Conservation (phyloP, 1,140 invertebrate species). For the Adelges cooleyi region DNA sequence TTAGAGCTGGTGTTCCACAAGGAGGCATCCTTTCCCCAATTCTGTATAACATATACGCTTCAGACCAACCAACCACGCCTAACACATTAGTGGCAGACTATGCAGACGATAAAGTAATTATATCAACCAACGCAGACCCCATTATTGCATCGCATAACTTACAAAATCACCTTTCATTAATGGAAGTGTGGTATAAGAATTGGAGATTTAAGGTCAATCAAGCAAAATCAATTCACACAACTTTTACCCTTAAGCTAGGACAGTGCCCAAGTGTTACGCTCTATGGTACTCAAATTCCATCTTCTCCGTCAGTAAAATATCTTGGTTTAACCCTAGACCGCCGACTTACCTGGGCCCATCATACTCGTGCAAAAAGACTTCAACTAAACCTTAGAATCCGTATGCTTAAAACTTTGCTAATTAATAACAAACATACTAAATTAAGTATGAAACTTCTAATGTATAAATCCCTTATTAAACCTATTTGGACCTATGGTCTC, state of each 20-base stretch:
- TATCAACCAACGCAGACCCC: background rate
- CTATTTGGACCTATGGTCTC: constrained; percentile 36
- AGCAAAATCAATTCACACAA: constrained; percentile 34
- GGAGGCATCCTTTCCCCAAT: background rate
- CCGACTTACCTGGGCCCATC: constrained; percentile 2
- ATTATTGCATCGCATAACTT: constrained; percentile 30
- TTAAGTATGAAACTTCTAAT: constrained; percentile 35
- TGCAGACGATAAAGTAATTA: constrained; percentile 25
- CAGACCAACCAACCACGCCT: background rate
- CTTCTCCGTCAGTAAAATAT: background rate
- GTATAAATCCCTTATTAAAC: constrained; percentile 35
- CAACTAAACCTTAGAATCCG: constrained; percentile 1
- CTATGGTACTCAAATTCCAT: background rate
- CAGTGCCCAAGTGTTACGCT: background rate
- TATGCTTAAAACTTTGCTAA: background rate
- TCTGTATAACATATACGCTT: background rate
- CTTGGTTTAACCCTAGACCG: background rate
- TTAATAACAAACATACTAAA: constrained; percentile 32
- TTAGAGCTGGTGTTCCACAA: constrained; percentile 19
- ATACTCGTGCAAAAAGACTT: background rate
- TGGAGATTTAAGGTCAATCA: constrained; percentile 35
- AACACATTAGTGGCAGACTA: background rate
- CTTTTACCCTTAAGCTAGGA: constrained; percentile 33
- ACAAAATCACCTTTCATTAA: constrained; percentile 30
- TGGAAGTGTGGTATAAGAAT: constrained; percentile 30